Evolutionary conservation across 1,140 invertebrate species (phyloP).

Genomic region (Antheraea pernyi): DNA sequence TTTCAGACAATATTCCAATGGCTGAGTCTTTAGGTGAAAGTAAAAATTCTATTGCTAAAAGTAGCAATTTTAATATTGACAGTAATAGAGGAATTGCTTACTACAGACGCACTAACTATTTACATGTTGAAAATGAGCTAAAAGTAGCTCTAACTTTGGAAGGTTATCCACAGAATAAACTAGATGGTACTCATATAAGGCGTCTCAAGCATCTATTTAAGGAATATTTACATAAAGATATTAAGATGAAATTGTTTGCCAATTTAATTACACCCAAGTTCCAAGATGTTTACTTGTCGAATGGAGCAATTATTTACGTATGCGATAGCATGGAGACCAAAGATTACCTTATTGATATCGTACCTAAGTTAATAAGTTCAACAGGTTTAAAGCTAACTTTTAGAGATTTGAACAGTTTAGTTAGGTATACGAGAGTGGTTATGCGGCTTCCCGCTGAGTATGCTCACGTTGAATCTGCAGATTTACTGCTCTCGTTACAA

Average conservation of each 20-base stretch:
- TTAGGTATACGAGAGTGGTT: constrained; percentile 63
- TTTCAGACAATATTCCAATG: constrained; percentile 36
- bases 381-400: constrained; percentile 61
- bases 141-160: constrained; percentile 63
- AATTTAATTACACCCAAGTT: constrained; percentile 64
- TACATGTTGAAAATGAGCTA: constrained; percentile 61
- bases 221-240: constrained; percentile 62
- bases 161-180: constrained; percentile 62
- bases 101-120: constrained; percentile 66
- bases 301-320: constrained; percentile 67
- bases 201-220: constrained; percentile 60
- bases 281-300: constrained; percentile 62
- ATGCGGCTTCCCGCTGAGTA: constrained; percentile 55
- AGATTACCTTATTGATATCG: constrained; percentile 57
- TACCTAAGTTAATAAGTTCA: constrained; percentile 59
- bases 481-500: constrained; percentile 50
- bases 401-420: constrained; percentile 51
- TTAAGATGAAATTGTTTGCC: constrained; percentile 53
- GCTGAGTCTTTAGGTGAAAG: constrained; percentile 53
- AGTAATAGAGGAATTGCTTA: constrained; percentile 65
- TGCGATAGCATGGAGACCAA: constrained; percentile 71
- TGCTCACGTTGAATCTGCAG: constrained; percentile 50
- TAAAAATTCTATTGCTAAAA: constrained; percentile 46
- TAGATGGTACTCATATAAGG: constrained; percentile 61
- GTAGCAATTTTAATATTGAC: constrained; percentile 56